Percentiles rank a stretch among this genome's conserved stretches.
Evolutionary conservation across 1,140 invertebrate genomes (phyloP).

Genomic region (Phocides pigmalion): DNA sequence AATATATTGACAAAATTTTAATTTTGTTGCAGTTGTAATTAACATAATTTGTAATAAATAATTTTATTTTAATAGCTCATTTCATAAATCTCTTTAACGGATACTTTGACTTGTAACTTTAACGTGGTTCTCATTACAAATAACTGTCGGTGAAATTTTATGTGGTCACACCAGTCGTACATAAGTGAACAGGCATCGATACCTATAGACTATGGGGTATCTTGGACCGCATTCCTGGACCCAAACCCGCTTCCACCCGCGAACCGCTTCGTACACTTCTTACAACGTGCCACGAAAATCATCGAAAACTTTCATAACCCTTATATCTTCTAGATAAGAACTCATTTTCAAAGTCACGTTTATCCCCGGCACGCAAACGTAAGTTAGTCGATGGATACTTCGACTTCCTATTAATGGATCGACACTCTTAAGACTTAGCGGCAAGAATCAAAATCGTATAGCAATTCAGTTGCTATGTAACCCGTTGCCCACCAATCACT

Average conservation of each 20-base stretch:
- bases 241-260: constrained; percentile 53
- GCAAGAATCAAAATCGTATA: constrained; percentile 24
- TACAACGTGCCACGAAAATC: neutral
- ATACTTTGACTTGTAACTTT: constrained; percentile 7
- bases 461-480: constrained; percentile 29
- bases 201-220: constrained; percentile 74
- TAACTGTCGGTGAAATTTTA: constrained; percentile 45
- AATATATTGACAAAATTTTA: too few relatives aligned
- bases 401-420: constrained; percentile 33
- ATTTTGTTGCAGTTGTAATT: too few relatives aligned
- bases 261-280: constrained; percentile 36
- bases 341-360: constrained; percentile 1
- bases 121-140: constrained; percentile 23
- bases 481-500: constrained; percentile 31
- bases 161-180: constrained; percentile 45
- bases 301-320: neutral
- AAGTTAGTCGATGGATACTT: constrained; percentile 13
- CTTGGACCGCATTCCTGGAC: constrained; percentile 77
- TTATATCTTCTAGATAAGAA: constrained; percentile 5
- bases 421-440: constrained; percentile 28
- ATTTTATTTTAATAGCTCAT: neutral
- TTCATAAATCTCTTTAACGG: neutral
- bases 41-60: too few relatives aligned
- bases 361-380: neutral
- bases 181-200: constrained; percentile 67